Evolutionary conservation across 2,113 vertebrate genomes (phyloP), one percentile per base, ranked within the genome.

Genomic region (Willisornis vidua): DNA sequence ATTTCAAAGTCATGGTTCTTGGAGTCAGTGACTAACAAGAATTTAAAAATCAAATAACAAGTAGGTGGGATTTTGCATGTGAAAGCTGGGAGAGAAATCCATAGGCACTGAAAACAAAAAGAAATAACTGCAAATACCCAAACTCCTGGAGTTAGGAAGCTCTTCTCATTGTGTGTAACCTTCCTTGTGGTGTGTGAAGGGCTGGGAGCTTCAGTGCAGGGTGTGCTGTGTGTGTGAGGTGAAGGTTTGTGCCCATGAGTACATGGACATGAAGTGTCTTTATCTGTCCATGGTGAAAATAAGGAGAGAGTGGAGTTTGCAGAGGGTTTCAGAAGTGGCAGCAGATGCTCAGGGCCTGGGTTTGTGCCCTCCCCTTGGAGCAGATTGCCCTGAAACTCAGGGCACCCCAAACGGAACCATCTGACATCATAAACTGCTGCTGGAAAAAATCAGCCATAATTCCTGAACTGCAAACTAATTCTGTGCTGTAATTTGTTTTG

Each of bases 401-500:
- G 59, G 41, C 67, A 31, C n/a, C 59, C 37, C 41, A 25, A 79
- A 23, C 4, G 0, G 74, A 55, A 10, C 49, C n/a, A 25, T 7
- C 52, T 2, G 19, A 41, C 41, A 54, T 58, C 90, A 58, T 15
- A 37, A 19, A 23, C 23, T 4, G 68, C 72, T 77, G 23, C 58
- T 87, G 83, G 80, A 14, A n/a, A 55, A 77, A 65, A 46, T 7
- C 35, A 61, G 49, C 77, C 2, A 0, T 14, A 13, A 46, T 93
- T 87, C 81, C 93, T 96, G 91, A 87, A 6, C 81, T 74, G 85
- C 86, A 29, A 2, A 80, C 7, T 7, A 35, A 24, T 57, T 43
- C 54, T 23, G 59, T 89, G 94, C 88, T 33, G 81, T 66, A 18
- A 63, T 95, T 68, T 87, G 94, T 74, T 90, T 31, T 86, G 58